These are phyloP conservation scores for Brachionus rotundiformis DNA, from an alignment of 1,140 invertebrate genomes.

Conservation along the genomic window DNA sequence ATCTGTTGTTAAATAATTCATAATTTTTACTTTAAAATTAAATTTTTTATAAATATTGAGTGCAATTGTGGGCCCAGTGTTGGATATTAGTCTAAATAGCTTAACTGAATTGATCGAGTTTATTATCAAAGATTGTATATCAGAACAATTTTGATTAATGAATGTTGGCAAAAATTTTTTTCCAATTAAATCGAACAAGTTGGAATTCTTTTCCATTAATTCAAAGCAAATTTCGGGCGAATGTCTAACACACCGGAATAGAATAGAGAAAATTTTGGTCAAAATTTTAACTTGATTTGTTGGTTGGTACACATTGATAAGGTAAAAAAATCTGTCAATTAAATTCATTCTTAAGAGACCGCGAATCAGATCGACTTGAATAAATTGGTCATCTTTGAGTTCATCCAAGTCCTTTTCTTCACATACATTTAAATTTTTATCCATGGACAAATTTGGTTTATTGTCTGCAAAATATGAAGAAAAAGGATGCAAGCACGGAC, in stretches of 20 bases:
- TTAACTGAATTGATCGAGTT: background rate
- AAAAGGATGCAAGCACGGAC: background rate
- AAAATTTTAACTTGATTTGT: background rate
- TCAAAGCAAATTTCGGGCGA: constrained; percentile 29
- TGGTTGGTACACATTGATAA: constrained; percentile 6
- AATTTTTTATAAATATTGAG: constrained; percentile 17
- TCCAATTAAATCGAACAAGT: constrained; percentile 1
- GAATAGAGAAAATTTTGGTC: constrained; percentile 15
- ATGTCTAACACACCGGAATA: constrained; percentile 40
- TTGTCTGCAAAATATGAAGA: background rate
- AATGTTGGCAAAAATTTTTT: constrained; percentile 17
- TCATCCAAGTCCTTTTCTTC: constrained; percentile 44
- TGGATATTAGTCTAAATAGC: background rate
- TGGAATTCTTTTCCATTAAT: background rate
- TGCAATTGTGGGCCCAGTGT: constrained; percentile 7
- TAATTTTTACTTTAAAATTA: constrained; percentile 22
- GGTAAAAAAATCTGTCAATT: constrained; percentile 33
- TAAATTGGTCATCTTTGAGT: constrained; percentile 33
- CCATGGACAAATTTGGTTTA: background rate
- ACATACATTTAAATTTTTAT: constrained; percentile 33
- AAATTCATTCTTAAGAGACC: constrained; percentile 42
- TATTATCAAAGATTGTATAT: background rate
- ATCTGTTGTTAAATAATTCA: background rate
- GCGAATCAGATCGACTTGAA: constrained; percentile 36
- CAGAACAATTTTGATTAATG: background rate